Evolutionary conservation across 2,888 invertebrate species (phyloP).

Genomic region (Drosophila borborema): DNA sequence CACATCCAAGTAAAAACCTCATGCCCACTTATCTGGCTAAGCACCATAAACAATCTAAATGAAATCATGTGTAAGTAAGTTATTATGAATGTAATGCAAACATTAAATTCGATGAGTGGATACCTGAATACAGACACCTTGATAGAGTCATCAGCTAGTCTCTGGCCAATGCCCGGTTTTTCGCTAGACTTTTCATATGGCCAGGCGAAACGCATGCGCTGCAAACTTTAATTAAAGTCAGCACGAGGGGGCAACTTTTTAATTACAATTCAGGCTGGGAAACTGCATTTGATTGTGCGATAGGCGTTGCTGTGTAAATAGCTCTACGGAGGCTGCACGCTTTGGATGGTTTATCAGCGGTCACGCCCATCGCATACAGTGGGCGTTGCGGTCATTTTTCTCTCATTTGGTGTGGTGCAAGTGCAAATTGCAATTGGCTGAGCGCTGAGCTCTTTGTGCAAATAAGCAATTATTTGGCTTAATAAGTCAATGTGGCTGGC

Average conservation of each 20-base stretch:
- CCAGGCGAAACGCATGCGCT: conserved; percentile 30
- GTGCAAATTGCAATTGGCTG: conserved; percentile 64
- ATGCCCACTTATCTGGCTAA: not conserved
- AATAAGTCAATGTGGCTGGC: conserved; percentile 74
- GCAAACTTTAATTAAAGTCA: conserved; percentile 62
- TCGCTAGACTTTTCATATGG: conserved; percentile 8
- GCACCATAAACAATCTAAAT: conserved; percentile 2
- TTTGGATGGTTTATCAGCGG: conserved; percentile 43
- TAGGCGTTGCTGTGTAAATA: conserved; percentile 55
- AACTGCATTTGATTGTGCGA: conserved; percentile 51
- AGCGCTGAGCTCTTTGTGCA: conserved; percentile 42
- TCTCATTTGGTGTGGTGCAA: conserved; percentile 70
- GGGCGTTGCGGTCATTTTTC: conserved; percentile 71
- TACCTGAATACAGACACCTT: conserved; percentile 11
- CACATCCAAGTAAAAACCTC: not conserved
- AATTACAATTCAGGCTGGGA: conserved; percentile 46
- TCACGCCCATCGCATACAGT: conserved; percentile 47
- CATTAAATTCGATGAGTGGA: conserved; percentile 47
- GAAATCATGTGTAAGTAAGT: conserved; percentile 38
- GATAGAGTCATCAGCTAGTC: conserved; percentile 56
- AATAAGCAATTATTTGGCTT: conserved; percentile 78
- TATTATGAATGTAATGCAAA: conserved; percentile 50
- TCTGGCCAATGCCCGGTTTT: conserved; percentile 1
- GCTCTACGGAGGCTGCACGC: conserved; percentile 19
- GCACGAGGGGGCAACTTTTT: conserved; percentile 32